phyloP scores from a whole-genome alignment of 2,797 vertebrate genomes.

The Myoxocephalus aenaeus region DNA sequence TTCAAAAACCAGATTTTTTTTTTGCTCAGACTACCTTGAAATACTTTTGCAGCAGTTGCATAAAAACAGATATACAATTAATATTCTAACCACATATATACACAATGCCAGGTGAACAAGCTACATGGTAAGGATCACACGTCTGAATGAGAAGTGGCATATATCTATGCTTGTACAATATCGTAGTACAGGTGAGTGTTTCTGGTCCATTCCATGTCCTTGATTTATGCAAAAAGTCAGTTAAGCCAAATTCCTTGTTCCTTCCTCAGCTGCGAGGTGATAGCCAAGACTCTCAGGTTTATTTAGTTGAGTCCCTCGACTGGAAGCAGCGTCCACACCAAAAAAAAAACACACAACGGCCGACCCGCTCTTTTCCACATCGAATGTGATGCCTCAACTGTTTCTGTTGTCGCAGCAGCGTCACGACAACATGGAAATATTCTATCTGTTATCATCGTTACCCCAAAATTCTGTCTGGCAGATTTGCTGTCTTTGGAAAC shows the following conservation, averaged over 20 bases:
- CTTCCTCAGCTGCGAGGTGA: background rate
- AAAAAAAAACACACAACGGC: too few species aligned
- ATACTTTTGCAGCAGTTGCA: background rate
- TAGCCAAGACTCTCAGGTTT: background rate
- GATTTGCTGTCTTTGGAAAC: background rate
- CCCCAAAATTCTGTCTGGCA: background rate
- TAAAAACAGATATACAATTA: background rate
- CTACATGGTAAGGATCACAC: background rate
- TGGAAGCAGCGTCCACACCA: background rate
- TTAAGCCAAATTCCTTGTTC: background rate
- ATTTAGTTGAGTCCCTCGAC: too few species aligned
- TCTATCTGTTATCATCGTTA: background rate
- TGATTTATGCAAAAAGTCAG: background rate
- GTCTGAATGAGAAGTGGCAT: background rate
- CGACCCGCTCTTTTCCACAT: background rate
- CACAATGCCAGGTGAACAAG: background rate
- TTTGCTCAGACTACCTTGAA: constrained; percentile 5
- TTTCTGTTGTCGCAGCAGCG: background rate
- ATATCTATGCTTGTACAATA: background rate
- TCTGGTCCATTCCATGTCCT: background rate
- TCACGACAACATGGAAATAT: background rate
- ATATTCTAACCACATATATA: background rate
- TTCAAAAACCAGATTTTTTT: background rate
- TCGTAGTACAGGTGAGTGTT: background rate
- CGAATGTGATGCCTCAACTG: background rate